Percentiles rank a stretch among this genome's conserved stretches.
phyloP scores from a whole-genome alignment of 2,113 vertebrate species.

The Rhizomys pruinosus region DNA sequence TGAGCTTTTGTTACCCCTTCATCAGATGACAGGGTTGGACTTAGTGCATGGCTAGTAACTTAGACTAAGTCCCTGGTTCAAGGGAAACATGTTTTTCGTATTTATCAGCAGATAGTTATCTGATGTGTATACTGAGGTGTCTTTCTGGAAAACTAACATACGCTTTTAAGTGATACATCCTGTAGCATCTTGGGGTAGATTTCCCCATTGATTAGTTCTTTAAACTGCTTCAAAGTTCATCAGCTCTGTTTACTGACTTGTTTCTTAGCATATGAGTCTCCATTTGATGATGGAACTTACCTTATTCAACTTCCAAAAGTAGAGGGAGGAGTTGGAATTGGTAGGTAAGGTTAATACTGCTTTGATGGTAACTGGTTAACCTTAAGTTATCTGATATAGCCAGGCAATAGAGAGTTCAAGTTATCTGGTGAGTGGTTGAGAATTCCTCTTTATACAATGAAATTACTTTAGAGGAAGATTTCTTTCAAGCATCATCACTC shows the following conservation, averaged over 20 bases:
- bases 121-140: neutral
- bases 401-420: neutral
- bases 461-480: neutral
- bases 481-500: neutral
- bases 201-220: slow-evolving; percentile 13
- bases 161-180: slow-evolving; percentile 6
- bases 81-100: neutral
- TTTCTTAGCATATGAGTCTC: slow-evolving; percentile 17
- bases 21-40: neutral
- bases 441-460: slow-evolving; percentile 4
- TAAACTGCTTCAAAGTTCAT: slow-evolving; percentile 16
- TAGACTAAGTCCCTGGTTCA: neutral
- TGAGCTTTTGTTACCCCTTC: neutral
- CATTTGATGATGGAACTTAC: slow-evolving; percentile 49
- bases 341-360: neutral
- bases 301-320: slow-evolving; percentile 52
- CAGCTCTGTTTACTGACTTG: slow-evolving; percentile 25
- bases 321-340: neutral
- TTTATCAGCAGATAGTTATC: neutral
- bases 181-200: neutral
- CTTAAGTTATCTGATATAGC: neutral
- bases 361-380: slow-evolving; percentile 7
- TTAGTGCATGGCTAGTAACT: neutral
- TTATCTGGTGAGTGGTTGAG: neutral
- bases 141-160: neutral